phyloP scores from a whole-genome alignment of 1,140 invertebrate species.

The Caenorhabditis elegans region WBcel235 BX284605.5:9555501-9556000 shows the following conservation, averaged over 20 bases:
- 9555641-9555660: conserved; percentile 37
- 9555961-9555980: background rate
- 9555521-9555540: no score
- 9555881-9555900: no score
- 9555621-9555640: conserved; percentile 50
- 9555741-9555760: background rate
- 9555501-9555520: no score
- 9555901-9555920: background rate
- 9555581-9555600: background rate
- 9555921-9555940: background rate
- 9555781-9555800: background rate
- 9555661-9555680: conserved; percentile 45
- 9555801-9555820: background rate
- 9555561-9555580: background rate
- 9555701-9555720: conserved; percentile 49
- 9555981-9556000: conserved; percentile 15
- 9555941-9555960: conserved; percentile 9
- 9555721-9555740: conserved; percentile 48
- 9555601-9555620: background rate
- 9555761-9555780: background rate
- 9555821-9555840: background rate
- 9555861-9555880: background rate
- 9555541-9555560: no score
- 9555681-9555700: conserved; percentile 45
- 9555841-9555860: background rate